A percentile compares a stretch with the other conserved stretches of the same genome.
These are phyloP conservation scores for Bombus haemorrhoidalis DNA, from an alignment of 1,140 invertebrate species.

Conservation along the genomic window DNA sequence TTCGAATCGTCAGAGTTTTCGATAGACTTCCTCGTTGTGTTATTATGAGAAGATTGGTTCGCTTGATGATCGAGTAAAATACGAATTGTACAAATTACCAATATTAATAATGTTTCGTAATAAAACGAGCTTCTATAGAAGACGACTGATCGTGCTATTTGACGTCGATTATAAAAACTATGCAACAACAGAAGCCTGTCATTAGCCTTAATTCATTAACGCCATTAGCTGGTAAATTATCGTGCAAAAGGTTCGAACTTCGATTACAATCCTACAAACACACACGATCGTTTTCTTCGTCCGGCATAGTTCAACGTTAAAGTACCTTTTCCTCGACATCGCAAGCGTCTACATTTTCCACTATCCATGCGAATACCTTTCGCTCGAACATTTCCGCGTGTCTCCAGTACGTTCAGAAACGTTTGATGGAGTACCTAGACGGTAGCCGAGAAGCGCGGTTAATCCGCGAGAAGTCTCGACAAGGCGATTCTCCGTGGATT, in stretches of 20 bases:
- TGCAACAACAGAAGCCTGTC: too few species aligned
- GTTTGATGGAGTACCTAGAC: not conserved
- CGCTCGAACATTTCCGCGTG: conserved; percentile 7
- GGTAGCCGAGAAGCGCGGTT: not conserved
- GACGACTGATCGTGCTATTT: too few species aligned
- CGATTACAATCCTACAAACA: not conserved
- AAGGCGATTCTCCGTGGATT: conserved; percentile 16
- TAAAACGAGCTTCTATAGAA: too few species aligned
- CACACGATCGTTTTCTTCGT: not conserved
- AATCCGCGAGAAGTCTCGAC: not conserved
- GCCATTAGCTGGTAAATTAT: too few species aligned
- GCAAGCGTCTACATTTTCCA: not conserved
- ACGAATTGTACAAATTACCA: too few species aligned
- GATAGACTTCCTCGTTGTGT: not conserved
- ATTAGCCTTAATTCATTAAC: too few species aligned
- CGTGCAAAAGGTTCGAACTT: not conserved
- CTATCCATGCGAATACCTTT: not conserved
- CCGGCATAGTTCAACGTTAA: not conserved
- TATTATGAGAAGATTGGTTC: not conserved
- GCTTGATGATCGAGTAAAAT: not conserved
- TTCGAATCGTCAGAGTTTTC: too few species aligned
- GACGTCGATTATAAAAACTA: too few species aligned
- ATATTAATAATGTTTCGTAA: too few species aligned
- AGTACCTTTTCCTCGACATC: not conserved
- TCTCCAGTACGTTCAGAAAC: not conserved